Base-by-base conservation (phyloP, 2,888 invertebrate species). In the Lobophora halterata region DNA sequence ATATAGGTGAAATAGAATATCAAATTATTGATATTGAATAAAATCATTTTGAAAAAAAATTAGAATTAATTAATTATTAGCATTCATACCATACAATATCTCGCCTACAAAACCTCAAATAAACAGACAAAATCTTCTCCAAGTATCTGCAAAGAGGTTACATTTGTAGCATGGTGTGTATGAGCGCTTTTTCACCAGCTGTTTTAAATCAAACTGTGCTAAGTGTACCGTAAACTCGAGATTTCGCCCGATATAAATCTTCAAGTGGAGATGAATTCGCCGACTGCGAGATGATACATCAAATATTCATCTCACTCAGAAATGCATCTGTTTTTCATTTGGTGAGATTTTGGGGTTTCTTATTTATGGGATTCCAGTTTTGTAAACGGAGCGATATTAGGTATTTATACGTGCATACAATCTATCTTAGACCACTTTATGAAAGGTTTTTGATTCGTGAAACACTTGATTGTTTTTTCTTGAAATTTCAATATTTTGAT, bases 221-320 rank as follows among this genome's bases (percentile, higher is more conserved):
- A 42, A 43, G 37, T 42, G 42, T 43, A 43, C 44, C 42, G 74
- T 77, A 76, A 74, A 75, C 76, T 74, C 68, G 60, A 79, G 71
- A 81, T 81, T 80, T 77, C 61, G 56, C 56, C 64, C 70, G 77
- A 73, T 71, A 81, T 82, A 85, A 83, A 86, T 85, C 83, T 80
- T 79, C 77, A 68, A 76, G 73, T 71, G 68, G 65, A 79, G 75
- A 80, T 80, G 79, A 79, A 85, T 83, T 75, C 62, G 58, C 67
- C 61, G 66, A 73, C 78, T 78, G 66, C 74, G 77, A 81, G 78
- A 80, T 83, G 80, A 78, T 83, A 80, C 71, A 75, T 86, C 71
- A 82, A 82, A 80, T 82, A 85, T 86, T 86, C 78, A 83, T 72
- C 41, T 50, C 65, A 55, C 72, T 76, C 69, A 70, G 68, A 77